Conservation (phyloP, 2,888 invertebrate species). For the Hydrotaea cyrtoneurina region DNA sequence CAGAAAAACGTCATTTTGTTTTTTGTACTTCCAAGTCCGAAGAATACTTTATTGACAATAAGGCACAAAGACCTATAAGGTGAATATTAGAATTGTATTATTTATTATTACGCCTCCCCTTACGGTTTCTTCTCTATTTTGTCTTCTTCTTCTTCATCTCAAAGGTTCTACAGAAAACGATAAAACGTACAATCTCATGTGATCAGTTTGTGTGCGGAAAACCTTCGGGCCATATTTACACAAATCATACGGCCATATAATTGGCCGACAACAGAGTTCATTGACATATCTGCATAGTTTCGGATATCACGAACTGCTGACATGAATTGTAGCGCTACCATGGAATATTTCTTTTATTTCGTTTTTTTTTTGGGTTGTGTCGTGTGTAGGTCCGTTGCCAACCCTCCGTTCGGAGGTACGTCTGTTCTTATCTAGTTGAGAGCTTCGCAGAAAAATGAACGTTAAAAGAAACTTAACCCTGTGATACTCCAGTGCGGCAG, state of each 20-base stretch:
- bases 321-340: background rate
- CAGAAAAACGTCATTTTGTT: no score
- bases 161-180: background rate
- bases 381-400: background rate
- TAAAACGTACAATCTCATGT: background rate
- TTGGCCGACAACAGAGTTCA: background rate
- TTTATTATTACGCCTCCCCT: no score
- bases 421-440: background rate
- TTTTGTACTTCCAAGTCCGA: no score
- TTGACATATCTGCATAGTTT: background rate
- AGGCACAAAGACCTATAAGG: no score
- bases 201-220: background rate
- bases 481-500: background rate
- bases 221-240: background rate
- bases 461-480: background rate
- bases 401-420: background rate
- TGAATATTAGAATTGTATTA: no score
- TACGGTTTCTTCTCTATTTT: background rate
- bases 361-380: background rate
- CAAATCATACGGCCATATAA: background rate
- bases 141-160: background rate
- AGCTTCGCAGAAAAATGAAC: background rate
- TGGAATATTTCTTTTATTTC: no score
- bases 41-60: no score
- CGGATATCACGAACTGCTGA: background rate